Evolutionary conservation across 2,113 vertebrate genomes (phyloP), one percentile per base, ranked within the genome.

Genomic region (Amblyornis subalaris): DNA sequence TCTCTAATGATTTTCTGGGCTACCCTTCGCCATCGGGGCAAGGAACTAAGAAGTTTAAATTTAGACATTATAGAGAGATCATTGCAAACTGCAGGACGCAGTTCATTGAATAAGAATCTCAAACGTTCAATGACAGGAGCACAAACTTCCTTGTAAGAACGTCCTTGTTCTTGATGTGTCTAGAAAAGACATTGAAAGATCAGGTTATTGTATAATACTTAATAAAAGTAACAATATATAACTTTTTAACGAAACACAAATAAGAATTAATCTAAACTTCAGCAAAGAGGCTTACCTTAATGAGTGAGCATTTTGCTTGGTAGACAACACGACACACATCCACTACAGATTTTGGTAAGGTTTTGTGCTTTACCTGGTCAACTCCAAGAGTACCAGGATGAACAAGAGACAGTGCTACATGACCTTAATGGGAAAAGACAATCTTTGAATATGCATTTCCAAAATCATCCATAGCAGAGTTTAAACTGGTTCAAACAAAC

Each of bases 161-260:
- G 99, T 4, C 99, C 99, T 96, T 99, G 99, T 51, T 99, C 99
- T 94, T 99, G 99, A 95, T 99, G 99, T 3, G 99, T 99, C 99
- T 99, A 77, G 38, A 94, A 94, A 77, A 70, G 28, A 29, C 62
- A 89, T n/a, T 21, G 23, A 61, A 93, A 70, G 23, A 77, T 31
- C 10, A 70, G 11, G 38, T 71, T 45, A 66, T 6, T 31, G 8
- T 50, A 23, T 7, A 57, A 50, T 22, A 58, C 38, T 23, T 3
- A n/a, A 19, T 26, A 48, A 72, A 61, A 58, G 19, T 7, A 36
- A 29, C 22, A 13, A 44, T 4, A 62, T 7, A 5, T 15, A 51
- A 58, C 20, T 85, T 65, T 28, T 53, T 10, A 85, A n/a, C 31
- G 13, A 10, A 38, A 38, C 36, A 38, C 36, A 42, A 67, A 54